Conservation (phyloP, 2,113 vertebrate genomes). For the Phalacrocorax aristotelis region DNA sequence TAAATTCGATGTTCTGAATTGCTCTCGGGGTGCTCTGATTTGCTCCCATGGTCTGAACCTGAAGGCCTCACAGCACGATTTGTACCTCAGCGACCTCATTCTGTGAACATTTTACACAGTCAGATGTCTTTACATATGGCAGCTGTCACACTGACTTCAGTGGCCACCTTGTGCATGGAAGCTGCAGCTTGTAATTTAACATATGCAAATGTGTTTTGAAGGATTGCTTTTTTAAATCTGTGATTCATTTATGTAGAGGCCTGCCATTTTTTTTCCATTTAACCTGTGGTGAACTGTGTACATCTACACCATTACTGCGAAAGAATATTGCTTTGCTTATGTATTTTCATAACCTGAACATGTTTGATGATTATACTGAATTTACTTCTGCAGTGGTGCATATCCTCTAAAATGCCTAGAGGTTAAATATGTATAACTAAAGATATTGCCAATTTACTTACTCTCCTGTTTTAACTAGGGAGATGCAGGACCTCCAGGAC, state of each 20-base stretch:
- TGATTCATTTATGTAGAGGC: background rate
- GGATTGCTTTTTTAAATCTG: background rate
- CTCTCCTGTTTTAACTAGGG: constrained; percentile 68
- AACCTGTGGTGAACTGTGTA: background rate
- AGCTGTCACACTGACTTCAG: background rate
- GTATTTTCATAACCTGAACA: background rate
- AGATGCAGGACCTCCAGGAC: constrained; percentile 77
- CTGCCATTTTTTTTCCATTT: background rate
- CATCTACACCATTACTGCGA: background rate
- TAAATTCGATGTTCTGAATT: background rate
- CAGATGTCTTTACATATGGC: background rate
- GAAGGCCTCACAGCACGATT: background rate
- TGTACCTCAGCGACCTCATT: background rate
- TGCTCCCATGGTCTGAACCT: background rate
- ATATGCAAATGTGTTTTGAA: background rate
- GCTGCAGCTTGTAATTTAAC: background rate
- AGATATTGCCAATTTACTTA: background rate
- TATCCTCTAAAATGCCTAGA: background rate
- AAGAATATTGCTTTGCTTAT: background rate
- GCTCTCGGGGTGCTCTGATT: background rate
- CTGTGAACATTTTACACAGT: background rate
- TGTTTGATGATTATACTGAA: background rate
- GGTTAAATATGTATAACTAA: background rate
- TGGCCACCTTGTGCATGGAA: background rate
- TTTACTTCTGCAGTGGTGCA: background rate